Base-by-base conservation (phyloP, 2,888 invertebrate genomes). In the Pristionchus japonicus region DNA sequence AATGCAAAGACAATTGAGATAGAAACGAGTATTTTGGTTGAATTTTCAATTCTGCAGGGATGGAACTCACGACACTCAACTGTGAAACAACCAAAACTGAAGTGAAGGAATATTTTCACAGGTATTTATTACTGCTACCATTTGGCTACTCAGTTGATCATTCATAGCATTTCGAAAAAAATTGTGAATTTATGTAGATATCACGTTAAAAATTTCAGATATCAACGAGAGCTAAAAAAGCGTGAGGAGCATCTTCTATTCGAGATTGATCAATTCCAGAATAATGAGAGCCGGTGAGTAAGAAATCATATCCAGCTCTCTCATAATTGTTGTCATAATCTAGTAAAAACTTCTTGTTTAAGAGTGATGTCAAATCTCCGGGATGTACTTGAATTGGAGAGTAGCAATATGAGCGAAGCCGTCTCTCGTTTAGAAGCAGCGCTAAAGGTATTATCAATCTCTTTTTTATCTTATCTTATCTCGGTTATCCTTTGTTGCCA, bases 331-430 rank as follows among this genome's bases (percentile, higher is more conserved):
- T n/a, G n/a, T n/a, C n/a, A n/a, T n/a, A n/a, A n/a, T 40, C 6
- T 3, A 57, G 52, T 31, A 11, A 13, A 40, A 15, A 47, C 23
- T 49, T 6, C 3, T 11, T 1, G 6, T 61, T 43, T 15, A 15
- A 86, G 86, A 27, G 83, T 92, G 27, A 93, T 94, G 93, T 97
- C 97, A 88, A 96, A 97, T 91, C 96, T 98, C 86, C 97, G 98
- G 95, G 97, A 87, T 40, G 87, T 92, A 95, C 96, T 99, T 93
- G 98, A 98, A 95, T 96, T 97, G 95, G 99, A 99, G 95, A 97
- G 98, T 94, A 96, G 97, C 92, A 99, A 98, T 95, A 97, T 99
- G 94, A 96, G 97, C 94, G 98, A 98, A 95, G 99, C 98, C 95
- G 98, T 98, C 95, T 98, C 98, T 95, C 96, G 98, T 94, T 97